Evolutionary conservation across 1,140 invertebrate species (phyloP).

Genomic region (Papilio polytes): DNA sequence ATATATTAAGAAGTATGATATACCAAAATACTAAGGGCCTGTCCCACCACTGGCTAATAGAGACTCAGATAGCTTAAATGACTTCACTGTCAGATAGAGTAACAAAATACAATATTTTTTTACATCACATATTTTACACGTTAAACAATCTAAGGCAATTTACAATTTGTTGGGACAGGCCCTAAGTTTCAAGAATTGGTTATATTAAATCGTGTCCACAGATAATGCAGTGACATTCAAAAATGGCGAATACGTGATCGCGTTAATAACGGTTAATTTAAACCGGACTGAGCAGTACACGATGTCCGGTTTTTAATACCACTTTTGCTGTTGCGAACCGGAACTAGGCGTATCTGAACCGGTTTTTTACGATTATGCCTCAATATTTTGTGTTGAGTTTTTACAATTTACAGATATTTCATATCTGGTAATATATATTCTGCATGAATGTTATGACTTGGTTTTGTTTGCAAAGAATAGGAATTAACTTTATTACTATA

Average conservation of each 20-base stretch:
- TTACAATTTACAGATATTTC: background rate
- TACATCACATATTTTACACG: too few species aligned
- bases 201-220: background rate
- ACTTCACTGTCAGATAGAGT: too few species aligned
- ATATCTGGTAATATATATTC: too few species aligned
- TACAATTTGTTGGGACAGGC: too few species aligned
- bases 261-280: slow-evolving; percentile 9
- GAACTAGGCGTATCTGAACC: background rate
- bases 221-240: background rate
- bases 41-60: too few species aligned
- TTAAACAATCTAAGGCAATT: too few species aligned
- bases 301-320: slow-evolving; percentile 27
- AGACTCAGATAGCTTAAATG: too few species aligned
- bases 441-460: background rate
- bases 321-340: slow-evolving; percentile 24
- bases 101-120: too few species aligned
- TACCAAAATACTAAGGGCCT: too few species aligned
- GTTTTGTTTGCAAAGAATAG: too few species aligned
- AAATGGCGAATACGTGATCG: slow-evolving; percentile 6
- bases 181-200: background rate
- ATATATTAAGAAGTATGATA: too few species aligned
- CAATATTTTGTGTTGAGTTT: background rate
- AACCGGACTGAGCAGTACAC: background rate
- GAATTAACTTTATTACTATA: background rate
- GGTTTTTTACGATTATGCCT: slow-evolving; percentile 3